These are phyloP conservation scores for Parascotia fuliginaria DNA, from an alignment of 2,888 invertebrate species.

Conservation along the genomic window DNA sequence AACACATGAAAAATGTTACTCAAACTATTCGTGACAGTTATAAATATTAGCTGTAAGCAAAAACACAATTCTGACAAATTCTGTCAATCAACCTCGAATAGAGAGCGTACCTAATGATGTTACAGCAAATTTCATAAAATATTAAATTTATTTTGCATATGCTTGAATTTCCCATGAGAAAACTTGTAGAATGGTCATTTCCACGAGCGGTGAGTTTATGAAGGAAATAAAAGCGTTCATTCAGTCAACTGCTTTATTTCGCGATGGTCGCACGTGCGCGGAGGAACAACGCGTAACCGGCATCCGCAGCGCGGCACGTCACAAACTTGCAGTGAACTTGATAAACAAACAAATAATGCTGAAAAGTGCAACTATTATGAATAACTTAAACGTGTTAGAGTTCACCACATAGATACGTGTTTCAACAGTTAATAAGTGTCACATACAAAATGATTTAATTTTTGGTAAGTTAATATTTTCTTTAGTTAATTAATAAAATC, in stretches of 20 bases:
- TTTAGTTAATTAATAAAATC: neutral
- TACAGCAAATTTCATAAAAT: too few relatives aligned
- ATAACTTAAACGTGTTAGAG: too few relatives aligned
- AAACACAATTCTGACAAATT: too few relatives aligned
- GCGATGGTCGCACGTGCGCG: conserved; percentile 11
- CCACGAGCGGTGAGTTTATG: conserved; percentile 4
- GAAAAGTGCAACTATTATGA: conserved; percentile 5
- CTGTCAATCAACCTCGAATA: too few relatives aligned
- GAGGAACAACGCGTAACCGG: neutral
- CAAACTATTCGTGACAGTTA: too few relatives aligned
- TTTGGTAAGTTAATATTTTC: neutral
- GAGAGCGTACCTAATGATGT: too few relatives aligned
- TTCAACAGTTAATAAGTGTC: neutral
- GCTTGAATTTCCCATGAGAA: conserved; percentile 1
- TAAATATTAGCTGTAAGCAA: too few relatives aligned
- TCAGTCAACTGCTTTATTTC: conserved; percentile 17
- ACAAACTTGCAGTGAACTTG: conserved; percentile 17
- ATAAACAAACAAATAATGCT: conserved; percentile 1
- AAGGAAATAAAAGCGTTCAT: conserved; percentile 2
- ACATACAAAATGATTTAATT: neutral
- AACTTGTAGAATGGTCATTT: conserved; percentile 16
- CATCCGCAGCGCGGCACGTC: neutral
- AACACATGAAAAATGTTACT: too few relatives aligned
- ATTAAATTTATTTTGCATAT: too few relatives aligned
- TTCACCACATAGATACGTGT: neutral